Percentiles rank a stretch among this genome's conserved stretches.
phyloP scores from a whole-genome alignment of 2,888 invertebrate species.

The Drosophila parthenogenetica region DNA sequence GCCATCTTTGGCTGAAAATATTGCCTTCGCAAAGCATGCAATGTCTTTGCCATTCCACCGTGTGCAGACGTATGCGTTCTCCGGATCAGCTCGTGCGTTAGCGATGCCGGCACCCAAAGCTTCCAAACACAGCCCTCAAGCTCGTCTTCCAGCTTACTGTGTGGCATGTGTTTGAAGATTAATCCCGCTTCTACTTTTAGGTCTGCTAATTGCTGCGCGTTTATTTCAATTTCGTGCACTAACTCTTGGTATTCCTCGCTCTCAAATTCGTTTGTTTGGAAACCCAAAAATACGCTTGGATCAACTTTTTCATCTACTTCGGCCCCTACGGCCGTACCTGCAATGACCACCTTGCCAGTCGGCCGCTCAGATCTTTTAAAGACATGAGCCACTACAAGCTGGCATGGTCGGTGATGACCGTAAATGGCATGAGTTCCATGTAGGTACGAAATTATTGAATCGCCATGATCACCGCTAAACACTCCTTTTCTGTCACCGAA shows the following conservation, averaged over 20 bases:
- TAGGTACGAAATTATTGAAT: too few relatives aligned
- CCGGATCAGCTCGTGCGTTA: background rate
- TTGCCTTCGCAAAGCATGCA: background rate
- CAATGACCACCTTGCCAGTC: background rate
- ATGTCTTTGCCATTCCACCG: background rate
- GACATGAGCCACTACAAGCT: background rate
- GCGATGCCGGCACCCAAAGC: background rate
- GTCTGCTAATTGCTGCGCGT: background rate
- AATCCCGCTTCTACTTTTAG: background rate
- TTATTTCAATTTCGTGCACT: background rate
- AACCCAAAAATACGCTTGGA: background rate
- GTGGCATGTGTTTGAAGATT: background rate
- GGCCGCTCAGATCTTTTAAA: too few relatives aligned
- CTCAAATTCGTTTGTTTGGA: background rate
- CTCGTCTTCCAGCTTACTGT: background rate
- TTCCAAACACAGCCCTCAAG: background rate
- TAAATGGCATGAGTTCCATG: slow-evolving; percentile 1
- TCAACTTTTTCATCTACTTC: background rate
- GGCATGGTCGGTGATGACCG: slow-evolving; percentile 5
- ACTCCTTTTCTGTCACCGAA: too few relatives aligned
- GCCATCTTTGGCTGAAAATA: slow-evolving; percentile 1
- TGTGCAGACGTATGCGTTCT: background rate
- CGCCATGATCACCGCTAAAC: too few relatives aligned
- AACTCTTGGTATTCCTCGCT: background rate
- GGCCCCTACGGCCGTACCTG: background rate